Conservation (phyloP, 2,113 vertebrate species). For the Picathartes gymnocephalus region DNA sequence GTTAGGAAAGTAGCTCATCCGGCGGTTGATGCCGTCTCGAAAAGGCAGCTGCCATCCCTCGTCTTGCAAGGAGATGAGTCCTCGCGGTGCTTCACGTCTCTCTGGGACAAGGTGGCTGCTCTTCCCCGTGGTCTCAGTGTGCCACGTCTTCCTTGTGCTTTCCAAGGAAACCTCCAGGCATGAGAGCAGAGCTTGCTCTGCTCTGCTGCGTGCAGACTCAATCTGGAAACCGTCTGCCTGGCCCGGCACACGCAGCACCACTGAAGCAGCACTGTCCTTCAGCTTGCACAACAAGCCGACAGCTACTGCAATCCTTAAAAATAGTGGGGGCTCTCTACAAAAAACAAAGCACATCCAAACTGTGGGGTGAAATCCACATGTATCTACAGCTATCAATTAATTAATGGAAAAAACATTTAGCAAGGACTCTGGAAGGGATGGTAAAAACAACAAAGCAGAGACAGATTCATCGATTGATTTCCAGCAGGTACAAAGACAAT, state of each 20-base stretch:
- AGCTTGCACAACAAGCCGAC: not conserved
- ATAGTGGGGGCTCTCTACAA: fast-evolving
- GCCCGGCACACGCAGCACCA: fast-evolving
- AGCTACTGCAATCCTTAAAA: not conserved
- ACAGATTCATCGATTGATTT: not conserved
- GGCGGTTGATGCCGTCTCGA: fast-evolving
- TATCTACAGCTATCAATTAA: not conserved
- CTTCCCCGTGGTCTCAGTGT: fast-evolving
- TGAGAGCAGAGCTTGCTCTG: not conserved
- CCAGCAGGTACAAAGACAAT: not conserved
- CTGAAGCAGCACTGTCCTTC: fast-evolving
- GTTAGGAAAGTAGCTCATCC: not conserved
- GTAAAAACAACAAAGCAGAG: not conserved
- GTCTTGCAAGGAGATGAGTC: not conserved
- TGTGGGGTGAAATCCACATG: not conserved
- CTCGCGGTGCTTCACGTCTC: fast-evolving
- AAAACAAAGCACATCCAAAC: not conserved
- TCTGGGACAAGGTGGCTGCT: not conserved
- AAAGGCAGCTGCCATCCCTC: not conserved
- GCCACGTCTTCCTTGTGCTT: not conserved
- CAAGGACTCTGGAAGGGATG: not conserved
- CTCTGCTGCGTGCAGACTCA: fast-evolving
- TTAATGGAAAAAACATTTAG: not conserved
- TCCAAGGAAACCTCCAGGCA: not conserved
- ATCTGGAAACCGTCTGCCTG: not conserved